A percentile compares a stretch with the other conserved stretches of the same genome.
Conservation (phyloP, 2,113 vertebrate genomes). For the Poeciliopsis occidentalis region DNA sequence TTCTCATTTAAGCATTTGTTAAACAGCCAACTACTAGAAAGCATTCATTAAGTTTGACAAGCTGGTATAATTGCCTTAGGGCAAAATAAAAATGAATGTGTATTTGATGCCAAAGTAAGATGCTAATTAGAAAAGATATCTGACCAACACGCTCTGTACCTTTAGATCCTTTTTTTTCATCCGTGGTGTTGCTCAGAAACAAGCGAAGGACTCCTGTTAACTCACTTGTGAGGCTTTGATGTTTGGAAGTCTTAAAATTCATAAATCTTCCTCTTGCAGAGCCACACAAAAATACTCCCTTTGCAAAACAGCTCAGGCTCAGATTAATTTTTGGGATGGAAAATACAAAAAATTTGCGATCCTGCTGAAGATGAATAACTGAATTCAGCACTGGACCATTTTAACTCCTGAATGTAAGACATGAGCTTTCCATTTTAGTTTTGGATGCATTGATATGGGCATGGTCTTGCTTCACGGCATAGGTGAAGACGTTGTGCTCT, state of each 20-base stretch:
- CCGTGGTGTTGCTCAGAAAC: conserved; percentile 38
- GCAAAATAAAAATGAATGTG: conserved; percentile 29
- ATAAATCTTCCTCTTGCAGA: conserved; percentile 19
- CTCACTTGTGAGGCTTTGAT: conserved; percentile 17
- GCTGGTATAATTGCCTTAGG: conserved; percentile 37
- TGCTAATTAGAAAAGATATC: conserved; percentile 34
- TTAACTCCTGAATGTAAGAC: not conserved
- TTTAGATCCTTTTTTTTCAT: conserved; percentile 1
- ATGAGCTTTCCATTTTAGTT: not conserved
- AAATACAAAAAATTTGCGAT: not conserved
- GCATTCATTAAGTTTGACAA: conserved; percentile 46
- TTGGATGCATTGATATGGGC: not conserved
- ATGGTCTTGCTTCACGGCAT: conserved; percentile 82
- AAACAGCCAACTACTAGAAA: conserved; percentile 33
- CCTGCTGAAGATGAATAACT: too few species aligned
- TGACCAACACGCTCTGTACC: conserved; percentile 33
- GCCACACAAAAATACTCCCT: not conserved
- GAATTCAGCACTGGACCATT: not conserved
- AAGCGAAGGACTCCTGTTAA: conserved; percentile 8
- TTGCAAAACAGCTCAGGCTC: not conserved
- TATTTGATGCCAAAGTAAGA: conserved; percentile 22
- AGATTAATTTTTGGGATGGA: not conserved
- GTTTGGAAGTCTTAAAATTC: conserved; percentile 11
- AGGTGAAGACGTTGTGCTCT: conserved; percentile 98
- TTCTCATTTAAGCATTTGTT: conserved; percentile 22